Base-by-base conservation (phyloP, 1,140 invertebrate species). In the Metaphire vulgaris region DNA sequence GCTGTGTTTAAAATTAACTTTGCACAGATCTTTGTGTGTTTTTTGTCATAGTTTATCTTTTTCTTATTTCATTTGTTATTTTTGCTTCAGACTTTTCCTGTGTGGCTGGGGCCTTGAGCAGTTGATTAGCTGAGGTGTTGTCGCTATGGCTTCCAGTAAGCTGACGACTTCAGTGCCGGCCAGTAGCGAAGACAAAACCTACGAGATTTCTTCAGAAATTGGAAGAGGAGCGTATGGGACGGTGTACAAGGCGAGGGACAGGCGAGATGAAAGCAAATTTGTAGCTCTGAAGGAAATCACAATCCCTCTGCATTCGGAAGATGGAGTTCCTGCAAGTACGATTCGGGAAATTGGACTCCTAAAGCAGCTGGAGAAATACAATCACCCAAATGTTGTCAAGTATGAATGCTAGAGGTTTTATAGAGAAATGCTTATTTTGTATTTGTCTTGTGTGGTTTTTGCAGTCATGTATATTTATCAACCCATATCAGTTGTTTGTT, bases 201-300 rank as follows among this genome's bases (percentile, higher is more conserved):
- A 85, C 79, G 84, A 86, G 73, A 80, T 83, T 73, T 80, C 85
- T n/a, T 78, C 81, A 6, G 77, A 83, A 1, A 83, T 86, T 74
- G 85, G 85, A 16, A 82, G 80, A 74, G 86, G 86, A 6, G 86
- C 86, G 0, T 87, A 87, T 78, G 86, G 85, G 28, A 85, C 84
- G 2, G 86, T 87, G n/a, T 87, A 83, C 74, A 86, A 86, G 77
- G 84, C 81, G n/a, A 68, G 82, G 16, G 86, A 87, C 77, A 74
- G 82, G 12, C 80, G 80, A 15, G 82, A 83, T 75, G 80, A 83
- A 12, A 92, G 92, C 34, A 90, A 92, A 83, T 89, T 94, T 86
- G 95, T 98, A 21, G 96, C 96, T 0, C 88, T 99, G 64, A 99
- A 99, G 86, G 94, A 94, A 89, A 97, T 99, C 79, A 90, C 93